Conservation (phyloP, 2,888 invertebrate genomes). For the Lycaena phlaeas region DNA sequence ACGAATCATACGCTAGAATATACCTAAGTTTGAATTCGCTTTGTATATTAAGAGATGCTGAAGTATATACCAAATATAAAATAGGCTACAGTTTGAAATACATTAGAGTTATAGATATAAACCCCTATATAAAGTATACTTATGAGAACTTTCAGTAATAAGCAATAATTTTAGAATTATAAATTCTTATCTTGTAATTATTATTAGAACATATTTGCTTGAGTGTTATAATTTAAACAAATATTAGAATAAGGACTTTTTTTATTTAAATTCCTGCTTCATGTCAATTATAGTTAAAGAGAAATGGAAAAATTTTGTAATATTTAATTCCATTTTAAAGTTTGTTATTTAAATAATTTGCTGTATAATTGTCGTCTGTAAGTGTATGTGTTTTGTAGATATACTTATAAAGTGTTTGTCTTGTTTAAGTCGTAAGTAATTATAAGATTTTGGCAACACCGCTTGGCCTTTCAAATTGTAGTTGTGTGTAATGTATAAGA, state of each 20-base stretch:
- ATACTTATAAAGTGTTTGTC: conserved; percentile 7
- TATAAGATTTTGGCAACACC: conserved; percentile 54
- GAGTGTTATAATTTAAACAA: conserved; percentile 8
- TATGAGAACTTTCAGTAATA: conserved; percentile 8
- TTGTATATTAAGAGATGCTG: conserved; percentile 54
- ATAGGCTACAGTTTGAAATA: conserved; percentile 17
- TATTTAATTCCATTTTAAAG: conserved; percentile 30
- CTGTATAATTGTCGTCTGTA: conserved; percentile 26
- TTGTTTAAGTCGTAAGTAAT: conserved; percentile 5
- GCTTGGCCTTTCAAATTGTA: conserved; percentile 71
- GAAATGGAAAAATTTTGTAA: conserved; percentile 37
- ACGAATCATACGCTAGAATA: conserved; percentile 71
- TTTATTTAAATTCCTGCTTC: conserved; percentile 46
- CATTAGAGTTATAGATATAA: background rate
- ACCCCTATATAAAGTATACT: conserved; percentile 7
- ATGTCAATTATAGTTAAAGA: conserved; percentile 66
- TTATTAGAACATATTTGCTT: conserved; percentile 9
- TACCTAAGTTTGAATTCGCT: conserved; percentile 66
- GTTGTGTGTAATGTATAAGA: conserved; percentile 51
- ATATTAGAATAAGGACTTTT: conserved; percentile 2
- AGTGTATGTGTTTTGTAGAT: conserved; percentile 20
- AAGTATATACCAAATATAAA: conserved; percentile 50
- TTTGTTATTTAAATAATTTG: conserved; percentile 23
- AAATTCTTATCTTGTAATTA: conserved; percentile 16
- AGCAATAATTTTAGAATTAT: conserved; percentile 21